Evolutionary conservation across 2,888 invertebrate species (phyloP).

Genomic region (Noctua fimbriata): DNA sequence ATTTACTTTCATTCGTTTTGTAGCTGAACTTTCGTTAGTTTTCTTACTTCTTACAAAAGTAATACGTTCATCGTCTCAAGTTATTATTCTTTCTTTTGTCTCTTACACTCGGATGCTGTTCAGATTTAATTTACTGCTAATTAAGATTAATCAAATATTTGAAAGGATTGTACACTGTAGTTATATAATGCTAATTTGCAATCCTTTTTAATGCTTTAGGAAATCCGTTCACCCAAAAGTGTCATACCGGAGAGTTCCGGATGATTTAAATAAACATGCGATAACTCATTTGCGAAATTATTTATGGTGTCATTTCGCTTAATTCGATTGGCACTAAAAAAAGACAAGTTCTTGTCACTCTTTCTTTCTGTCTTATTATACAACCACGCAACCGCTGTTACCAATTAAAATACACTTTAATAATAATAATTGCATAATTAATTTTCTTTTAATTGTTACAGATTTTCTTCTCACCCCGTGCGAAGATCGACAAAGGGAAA

Average conservation of each 20-base stretch:
- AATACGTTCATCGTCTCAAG: not conserved
- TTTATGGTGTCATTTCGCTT: not conserved
- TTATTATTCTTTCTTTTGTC: not conserved
- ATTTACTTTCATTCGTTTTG: not conserved
- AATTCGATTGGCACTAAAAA: conserved; percentile 8
- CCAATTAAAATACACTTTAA: conserved; percentile 40
- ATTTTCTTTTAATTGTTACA: conserved; percentile 79
- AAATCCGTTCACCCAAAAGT: conserved; percentile 22
- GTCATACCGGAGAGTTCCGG: not conserved
- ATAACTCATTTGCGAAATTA: not conserved
- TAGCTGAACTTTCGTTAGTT: not conserved
- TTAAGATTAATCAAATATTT: not conserved
- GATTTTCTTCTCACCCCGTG: conserved; percentile 78
- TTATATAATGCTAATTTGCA: not conserved
- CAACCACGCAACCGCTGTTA: conserved; percentile 7
- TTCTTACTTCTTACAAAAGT: not conserved
- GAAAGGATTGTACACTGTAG: not conserved
- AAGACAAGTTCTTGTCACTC: not conserved
- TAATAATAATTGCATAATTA: conserved; percentile 57
- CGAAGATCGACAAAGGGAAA: conserved; percentile 75
- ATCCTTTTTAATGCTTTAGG: conserved; percentile 17
- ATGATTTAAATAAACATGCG: conserved; percentile 4
- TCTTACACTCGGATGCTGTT: not conserved
- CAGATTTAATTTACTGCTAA: not conserved
- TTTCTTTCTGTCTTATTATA: conserved; percentile 25